Evolutionary conservation across 2,113 vertebrate genomes (phyloP), one percentile per base, ranked within the genome.

Genomic region (Megaptera novaeangliae): DNA sequence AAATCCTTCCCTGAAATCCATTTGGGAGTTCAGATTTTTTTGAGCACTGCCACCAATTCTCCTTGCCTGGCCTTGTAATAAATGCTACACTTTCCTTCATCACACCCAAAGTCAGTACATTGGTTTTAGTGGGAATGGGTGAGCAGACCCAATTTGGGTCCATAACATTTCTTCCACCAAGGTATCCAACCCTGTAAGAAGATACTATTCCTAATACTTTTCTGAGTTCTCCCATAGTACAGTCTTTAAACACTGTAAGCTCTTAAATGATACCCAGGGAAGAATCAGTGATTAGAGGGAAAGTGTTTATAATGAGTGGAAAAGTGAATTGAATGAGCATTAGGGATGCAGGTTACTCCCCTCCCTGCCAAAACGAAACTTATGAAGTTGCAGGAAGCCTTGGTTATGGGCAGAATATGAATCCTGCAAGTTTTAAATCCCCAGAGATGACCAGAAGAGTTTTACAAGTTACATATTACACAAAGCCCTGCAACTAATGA

Each of bases 401-500:
- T 31, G 9, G n/a, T 95, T 39, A 3, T 5, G 10, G 27, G 6
- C 17, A 59, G 14, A 34, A 68, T 25, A 77, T 80, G 41, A 74
- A 82, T 23, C 83, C 25, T 81, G 44, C 1, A 25, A 63, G 3
- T n/a, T 34, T 55, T 61, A 84, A 80, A 55, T 49, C 88, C 55
- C 77, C 9, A 44, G 36, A 92, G 94, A 49, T 17, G 59, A 17
- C 27, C 11, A 80, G n/a, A 63, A 34, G 25, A 25, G 15, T 78
- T 91, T 80, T 39, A 13, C 9, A 68, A 72, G 39, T 86, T 15
- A 59, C 5, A 3, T 4, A 6, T 34, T 66, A 72, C 27, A 61
- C 13, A 83, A 81, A 75, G 12, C 46, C 23, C 52, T 68, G 31
- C 23, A 82, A 84, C 41, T 97, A 96, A 98, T 96, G 94, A 97